Percentiles rank a stretch among this genome's conserved stretches.
Evolutionary conservation across 1,140 invertebrate species (phyloP).

Genomic region (Pogonomyrmex barbatus): DNA sequence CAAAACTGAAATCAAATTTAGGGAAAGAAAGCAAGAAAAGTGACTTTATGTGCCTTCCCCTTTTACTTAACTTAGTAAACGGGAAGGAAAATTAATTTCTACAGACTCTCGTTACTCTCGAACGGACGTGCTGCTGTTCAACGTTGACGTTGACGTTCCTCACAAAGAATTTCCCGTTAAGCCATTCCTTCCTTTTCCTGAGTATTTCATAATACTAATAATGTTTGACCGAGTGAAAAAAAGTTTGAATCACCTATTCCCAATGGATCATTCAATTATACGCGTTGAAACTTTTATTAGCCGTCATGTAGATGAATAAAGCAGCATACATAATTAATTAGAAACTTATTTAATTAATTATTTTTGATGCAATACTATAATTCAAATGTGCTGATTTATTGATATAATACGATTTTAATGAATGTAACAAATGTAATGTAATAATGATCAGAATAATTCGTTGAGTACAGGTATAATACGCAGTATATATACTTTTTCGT

Average conservation of each 20-base stretch:
- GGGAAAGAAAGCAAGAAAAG: background rate
- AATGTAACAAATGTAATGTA: background rate
- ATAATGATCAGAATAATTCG: background rate
- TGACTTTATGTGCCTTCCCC: background rate
- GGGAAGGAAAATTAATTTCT: slow-evolving; percentile 60
- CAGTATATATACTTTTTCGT: background rate
- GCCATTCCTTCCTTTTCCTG: slow-evolving; percentile 2
- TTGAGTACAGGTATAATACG: background rate
- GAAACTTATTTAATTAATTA: slow-evolving; percentile 28
- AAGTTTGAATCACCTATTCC: slow-evolving; percentile 30
- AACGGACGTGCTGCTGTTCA: slow-evolving; percentile 26
- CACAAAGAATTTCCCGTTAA: slow-evolving; percentile 55
- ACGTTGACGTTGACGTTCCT: slow-evolving; percentile 39
- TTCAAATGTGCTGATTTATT: background rate
- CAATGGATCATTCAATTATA: slow-evolving; percentile 47
- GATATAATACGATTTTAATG: background rate
- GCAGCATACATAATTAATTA: background rate
- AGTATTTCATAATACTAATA: slow-evolving; percentile 27
- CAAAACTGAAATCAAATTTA: background rate
- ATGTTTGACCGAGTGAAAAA: slow-evolving; percentile 31
- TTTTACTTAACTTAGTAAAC: slow-evolving; percentile 17
- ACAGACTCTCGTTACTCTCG: slow-evolving; percentile 31
- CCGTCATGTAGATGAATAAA: slow-evolving; percentile 21
- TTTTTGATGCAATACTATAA: background rate
- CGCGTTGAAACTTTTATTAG: slow-evolving; percentile 46